Evolutionary conservation across 2,888 invertebrate species (phyloP).

Genomic region (Drosophila paranaensis): DNA sequence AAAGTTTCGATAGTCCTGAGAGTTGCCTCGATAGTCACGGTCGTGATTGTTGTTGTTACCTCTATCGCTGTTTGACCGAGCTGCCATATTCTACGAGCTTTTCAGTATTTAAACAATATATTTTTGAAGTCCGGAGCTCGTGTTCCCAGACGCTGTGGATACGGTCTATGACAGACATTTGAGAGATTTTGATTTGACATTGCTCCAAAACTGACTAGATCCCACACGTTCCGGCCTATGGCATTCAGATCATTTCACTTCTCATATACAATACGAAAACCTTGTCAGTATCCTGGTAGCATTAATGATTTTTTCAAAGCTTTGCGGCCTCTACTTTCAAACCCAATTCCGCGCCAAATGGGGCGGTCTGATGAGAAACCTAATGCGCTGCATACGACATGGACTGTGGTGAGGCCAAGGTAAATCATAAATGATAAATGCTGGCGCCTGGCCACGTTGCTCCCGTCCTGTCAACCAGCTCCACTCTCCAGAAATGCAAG

Average conservation of each 20-base stretch:
- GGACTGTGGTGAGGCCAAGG: slow-evolving; percentile 44
- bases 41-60: slow-evolving; percentile 36
- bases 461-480: neutral
- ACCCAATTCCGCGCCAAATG: slow-evolving; percentile 19
- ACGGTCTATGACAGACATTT: slow-evolving; percentile 55
- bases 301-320: slow-evolving; percentile 1
- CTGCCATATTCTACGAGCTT: slow-evolving; percentile 57
- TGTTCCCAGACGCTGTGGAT: slow-evolving; percentile 65
- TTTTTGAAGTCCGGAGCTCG: slow-evolving; percentile 56
- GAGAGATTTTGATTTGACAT: slow-evolving; percentile 33
- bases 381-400: neutral
- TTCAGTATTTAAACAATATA: slow-evolving; percentile 21
- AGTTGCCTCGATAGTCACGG: slow-evolving; percentile 34
- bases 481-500: slow-evolving; percentile 5
- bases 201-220: slow-evolving; percentile 29
- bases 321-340: slow-evolving; percentile 3
- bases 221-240: neutral
- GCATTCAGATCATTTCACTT: neutral
- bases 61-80: slow-evolving; percentile 47
- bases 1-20: slow-evolving; percentile 45
- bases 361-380: neutral
- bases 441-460: slow-evolving; percentile 46
- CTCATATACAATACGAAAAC: neutral
- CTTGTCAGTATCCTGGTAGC: neutral
- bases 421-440: slow-evolving; percentile 68